phyloP scores from a whole-genome alignment of 2,797 vertebrate genomes.

The Spinus pinus region DNA sequence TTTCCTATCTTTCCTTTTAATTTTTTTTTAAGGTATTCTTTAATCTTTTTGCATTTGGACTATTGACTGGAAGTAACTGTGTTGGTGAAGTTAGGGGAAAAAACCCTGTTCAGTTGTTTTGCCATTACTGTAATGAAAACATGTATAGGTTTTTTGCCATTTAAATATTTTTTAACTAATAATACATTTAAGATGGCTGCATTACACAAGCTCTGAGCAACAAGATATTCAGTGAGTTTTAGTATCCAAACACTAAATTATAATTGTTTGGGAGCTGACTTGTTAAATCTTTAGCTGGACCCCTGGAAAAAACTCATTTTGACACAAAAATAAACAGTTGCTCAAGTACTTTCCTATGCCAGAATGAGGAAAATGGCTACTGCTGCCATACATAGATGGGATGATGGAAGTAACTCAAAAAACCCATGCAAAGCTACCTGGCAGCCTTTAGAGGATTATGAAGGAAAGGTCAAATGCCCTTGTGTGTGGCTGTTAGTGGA shows the following conservation, averaged over 20 bases:
- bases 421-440: background rate
- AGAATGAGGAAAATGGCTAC: background rate
- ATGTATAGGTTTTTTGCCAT: background rate
- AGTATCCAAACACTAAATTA: background rate
- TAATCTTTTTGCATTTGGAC: background rate
- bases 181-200: background rate
- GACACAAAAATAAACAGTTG: background rate
- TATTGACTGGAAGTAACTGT: background rate
- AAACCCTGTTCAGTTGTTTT: background rate
- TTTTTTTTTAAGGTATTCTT: background rate
- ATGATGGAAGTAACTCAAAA: background rate
- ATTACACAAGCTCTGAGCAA: background rate
- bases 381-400: background rate
- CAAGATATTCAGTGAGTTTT: background rate
- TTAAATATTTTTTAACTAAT: background rate
- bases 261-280: background rate
- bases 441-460: background rate
- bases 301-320: background rate
- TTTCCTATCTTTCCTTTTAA: background rate
- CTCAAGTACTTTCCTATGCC: background rate
- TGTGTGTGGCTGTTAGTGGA: background rate
- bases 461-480: background rate
- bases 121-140: background rate
- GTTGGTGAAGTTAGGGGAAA: background rate
- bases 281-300: background rate